Evolutionary conservation across 2,888 invertebrate genomes (phyloP).

Genomic region (Alloscopus bannaensis): DNA sequence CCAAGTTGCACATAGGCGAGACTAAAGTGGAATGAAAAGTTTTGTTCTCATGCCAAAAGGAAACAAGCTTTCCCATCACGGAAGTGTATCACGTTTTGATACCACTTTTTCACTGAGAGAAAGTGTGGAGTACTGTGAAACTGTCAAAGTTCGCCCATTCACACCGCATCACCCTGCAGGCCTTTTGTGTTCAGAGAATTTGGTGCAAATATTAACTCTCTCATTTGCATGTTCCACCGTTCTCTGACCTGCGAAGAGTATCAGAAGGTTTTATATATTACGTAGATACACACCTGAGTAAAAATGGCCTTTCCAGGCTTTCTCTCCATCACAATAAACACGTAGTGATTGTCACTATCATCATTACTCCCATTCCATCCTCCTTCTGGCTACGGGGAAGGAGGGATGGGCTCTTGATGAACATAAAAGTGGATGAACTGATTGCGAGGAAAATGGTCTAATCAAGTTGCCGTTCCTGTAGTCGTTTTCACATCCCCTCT

Average conservation of each 20-base stretch:
- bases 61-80: too few relatives aligned
- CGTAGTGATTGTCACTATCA: slow-evolving; percentile 4
- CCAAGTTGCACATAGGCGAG: too few relatives aligned
- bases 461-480: slow-evolving; percentile 1
- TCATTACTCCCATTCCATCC: slow-evolving; percentile 6
- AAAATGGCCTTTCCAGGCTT: background rate
- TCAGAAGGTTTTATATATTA: background rate
- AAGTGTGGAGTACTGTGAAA: background rate
- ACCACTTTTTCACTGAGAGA: background rate
- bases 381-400: background rate
- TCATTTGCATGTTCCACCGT: background rate
- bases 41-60: too few relatives aligned
- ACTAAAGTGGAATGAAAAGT: background rate
- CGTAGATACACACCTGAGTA: background rate
- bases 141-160: background rate
- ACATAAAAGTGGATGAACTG: slow-evolving; percentile 4
- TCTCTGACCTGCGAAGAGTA: background rate
- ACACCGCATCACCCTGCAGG: background rate
- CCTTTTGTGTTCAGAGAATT: background rate
- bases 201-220: slow-evolving; percentile 1
- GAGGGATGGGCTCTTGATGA: background rate
- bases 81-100: background rate
- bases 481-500: background rate
- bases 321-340: background rate
- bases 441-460: background rate